Evolutionary conservation across 2,888 invertebrate species (phyloP), one percentile per base, ranked within the genome.

Genomic region (Plagiodera versicolora): DNA sequence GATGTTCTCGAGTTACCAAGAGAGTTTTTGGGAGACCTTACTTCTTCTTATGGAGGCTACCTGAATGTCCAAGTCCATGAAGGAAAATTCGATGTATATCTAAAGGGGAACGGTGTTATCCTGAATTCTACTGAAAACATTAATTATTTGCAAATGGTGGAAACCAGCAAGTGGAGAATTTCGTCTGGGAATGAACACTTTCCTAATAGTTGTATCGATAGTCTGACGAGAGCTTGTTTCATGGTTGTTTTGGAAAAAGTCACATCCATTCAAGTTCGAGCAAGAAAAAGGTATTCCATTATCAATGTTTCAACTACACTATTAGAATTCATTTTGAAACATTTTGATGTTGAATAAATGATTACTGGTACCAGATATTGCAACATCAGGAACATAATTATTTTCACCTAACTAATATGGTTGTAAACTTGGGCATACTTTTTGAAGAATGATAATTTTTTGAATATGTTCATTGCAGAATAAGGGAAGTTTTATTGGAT

Each of bases 201-300:
- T 52, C 76, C 81, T 50, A 71, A 75, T 8, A 75, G 79, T 16
- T 82, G 82, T 67, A 76, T 83, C 63, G 78, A 81, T 61, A 80
- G 81, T 51, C 89, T 95, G 0, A 89, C 87, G 45, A 82, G 94
- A 32, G 86, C 88, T 61, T 88, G 91, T 30, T 83, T 98, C 74
- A 95, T 98, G 97, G 85, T 95, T n/a, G 91, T 94, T 0, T 83
- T 98, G 62, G 94, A 95, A 75, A 91, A 92, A 72, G 82, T 98
- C 0, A 89, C 92, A 61, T 87, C 90, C 67, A 85, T 96, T 63
- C 85, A 92, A 47, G 82, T 98, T 45, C 75, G 77, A 64, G 69
- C 70, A 10, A 64, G 69, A 19, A 65, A 68, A 49, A 72, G 72
- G 71, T 73, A 63, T 61, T 65, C 60, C 30, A 20, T 48, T 19